Base-by-base conservation (phyloP, 2,113 vertebrate species). In the Elaphurus davidianus region DNA sequence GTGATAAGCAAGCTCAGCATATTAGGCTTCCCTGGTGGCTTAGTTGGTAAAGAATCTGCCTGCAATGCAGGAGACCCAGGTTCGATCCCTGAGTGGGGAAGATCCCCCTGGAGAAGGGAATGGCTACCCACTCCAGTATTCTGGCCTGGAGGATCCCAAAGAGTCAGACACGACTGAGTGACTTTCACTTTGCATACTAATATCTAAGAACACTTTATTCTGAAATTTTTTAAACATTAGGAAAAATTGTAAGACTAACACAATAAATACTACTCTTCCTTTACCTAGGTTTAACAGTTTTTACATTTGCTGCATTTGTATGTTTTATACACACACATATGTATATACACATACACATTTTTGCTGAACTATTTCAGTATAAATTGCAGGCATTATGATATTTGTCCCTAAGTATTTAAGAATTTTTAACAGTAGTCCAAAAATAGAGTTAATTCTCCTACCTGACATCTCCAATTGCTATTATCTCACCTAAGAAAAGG, bases 361-460 rank as follows among this genome's bases (percentile, higher is more conserved):
- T 97, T 84, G 15, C n/a, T 97, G 13, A 94, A 97, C 40, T 82
- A 23, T 89, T 93, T 95, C 40, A 76, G n/a, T 94, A 21, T 86
- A 97, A 95, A 85, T 62, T 97, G 21, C 2, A 95, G 12, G 28
- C 91, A 7, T 89, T 93, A 8, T 43, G 21, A n/a, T 59, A 71
- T 95, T 85, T 84, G 55, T 47, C 45, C 15, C 45, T 33, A 54
- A 92, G 71, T 74, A 94, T 83, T 87, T 97, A 5, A 50, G 30
- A 76, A 94, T 94, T 43, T 40, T 74, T 40, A 74, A 71, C 36
- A 71, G 3, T 96, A 50, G 94, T 27, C 52, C 83, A 74, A 92
- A 96, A 96, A 79, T 94, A 87, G 87, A 30, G 27, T 85, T 91
- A 81, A 74, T 71, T 94, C 11, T 93, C 15, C 9, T 94, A 15